phyloP scores from a whole-genome alignment of 30 jellyfish, hydroid and myxozoan species.

The Aurelia aurita complex sp. Pacific region DNA sequence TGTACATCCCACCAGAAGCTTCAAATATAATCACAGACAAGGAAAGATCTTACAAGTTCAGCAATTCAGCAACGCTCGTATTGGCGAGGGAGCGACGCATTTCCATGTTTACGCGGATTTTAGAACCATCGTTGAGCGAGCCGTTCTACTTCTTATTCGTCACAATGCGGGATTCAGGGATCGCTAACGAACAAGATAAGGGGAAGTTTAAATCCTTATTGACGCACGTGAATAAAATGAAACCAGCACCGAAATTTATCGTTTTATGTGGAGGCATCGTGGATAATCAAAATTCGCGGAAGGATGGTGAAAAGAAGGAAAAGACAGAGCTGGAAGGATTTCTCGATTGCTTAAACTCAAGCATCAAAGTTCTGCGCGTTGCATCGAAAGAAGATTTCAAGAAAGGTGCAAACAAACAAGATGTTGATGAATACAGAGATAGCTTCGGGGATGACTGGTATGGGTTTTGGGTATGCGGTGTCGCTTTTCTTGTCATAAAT shows the following conservation, averaged over 20 bases:
- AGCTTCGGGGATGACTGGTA: conserved; percentile 76
- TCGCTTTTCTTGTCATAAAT: conserved; percentile 55
- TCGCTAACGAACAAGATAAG: not conserved
- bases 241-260: conserved; percentile 62
- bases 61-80: conserved; percentile 6
- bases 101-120: conserved; percentile 51
- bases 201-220: conserved; percentile 5
- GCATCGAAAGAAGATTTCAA: conserved; percentile 53
- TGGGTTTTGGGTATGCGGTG: conserved; percentile 83
- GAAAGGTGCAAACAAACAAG: conserved; percentile 2
- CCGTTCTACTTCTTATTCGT: conserved; percentile 58
- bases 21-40: conserved; percentile 24
- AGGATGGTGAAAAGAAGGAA: not conserved
- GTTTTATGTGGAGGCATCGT: conserved; percentile 59
- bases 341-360: conserved; percentile 18
- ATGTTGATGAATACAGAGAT: conserved; percentile 34
- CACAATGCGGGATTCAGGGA: conserved; percentile 20
- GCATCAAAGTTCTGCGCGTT: conserved; percentile 44
- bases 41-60: conserved; percentile 10
- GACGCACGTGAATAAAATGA: conserved; percentile 32
- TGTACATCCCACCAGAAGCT: conserved; percentile 73
- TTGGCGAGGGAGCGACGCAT: conserved; percentile 51
- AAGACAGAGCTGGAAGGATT: conserved; percentile 25
- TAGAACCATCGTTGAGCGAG: conserved; percentile 66
- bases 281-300: not conserved